Conservation (phyloP, 2,888 invertebrate species). For the Meta bourneti region DNA sequence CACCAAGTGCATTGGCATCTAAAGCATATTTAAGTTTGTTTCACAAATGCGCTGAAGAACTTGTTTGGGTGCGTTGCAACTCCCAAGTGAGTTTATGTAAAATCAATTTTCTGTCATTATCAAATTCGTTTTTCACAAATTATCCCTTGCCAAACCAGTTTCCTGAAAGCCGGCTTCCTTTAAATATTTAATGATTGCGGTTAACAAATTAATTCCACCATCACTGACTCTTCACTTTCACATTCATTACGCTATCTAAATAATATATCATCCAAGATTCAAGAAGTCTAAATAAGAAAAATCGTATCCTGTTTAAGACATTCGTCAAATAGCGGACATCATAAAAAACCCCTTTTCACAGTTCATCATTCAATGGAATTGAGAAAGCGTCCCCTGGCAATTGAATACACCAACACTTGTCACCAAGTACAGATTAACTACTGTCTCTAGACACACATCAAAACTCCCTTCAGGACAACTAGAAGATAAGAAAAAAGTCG, state of each 20-base stretch:
- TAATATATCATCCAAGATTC: neutral
- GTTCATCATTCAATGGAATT: conserved; percentile 34
- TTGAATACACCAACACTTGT: neutral
- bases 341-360: conserved; percentile 16
- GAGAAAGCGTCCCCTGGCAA: neutral
- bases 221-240: neutral
- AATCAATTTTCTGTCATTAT: neutral
- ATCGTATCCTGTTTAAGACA: neutral
- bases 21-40: neutral
- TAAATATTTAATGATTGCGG: neutral
- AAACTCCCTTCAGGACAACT: neutral
- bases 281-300: too few relatives aligned
- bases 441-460: too few relatives aligned
- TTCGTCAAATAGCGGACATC: neutral
- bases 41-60: neutral
- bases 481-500: neutral
- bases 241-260: neutral
- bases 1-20: neutral
- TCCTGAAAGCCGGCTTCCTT: neutral
- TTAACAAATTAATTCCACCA: neutral
- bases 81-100: neutral
- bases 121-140: neutral
- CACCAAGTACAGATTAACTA: neutral
- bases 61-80: neutral
- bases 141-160: neutral